These are phyloP conservation scores for Noctua fimbriata DNA, from an alignment of 2,888 invertebrate species.

Conservation along the genomic window DNA sequence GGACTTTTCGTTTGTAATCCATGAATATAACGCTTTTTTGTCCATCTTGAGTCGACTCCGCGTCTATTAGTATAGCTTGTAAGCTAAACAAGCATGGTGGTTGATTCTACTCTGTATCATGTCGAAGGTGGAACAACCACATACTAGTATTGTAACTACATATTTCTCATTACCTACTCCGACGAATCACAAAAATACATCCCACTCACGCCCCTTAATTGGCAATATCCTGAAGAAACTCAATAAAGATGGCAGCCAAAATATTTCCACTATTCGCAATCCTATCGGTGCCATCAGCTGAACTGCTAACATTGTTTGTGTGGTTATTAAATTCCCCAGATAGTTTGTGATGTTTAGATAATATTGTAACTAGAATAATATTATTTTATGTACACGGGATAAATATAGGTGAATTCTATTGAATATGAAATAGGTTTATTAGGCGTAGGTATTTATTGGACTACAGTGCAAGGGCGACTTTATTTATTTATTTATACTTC, in stretches of 20 bases:
- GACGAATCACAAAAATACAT: slow-evolving; percentile 2
- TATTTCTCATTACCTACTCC: background rate
- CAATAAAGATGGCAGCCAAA: slow-evolving; percentile 42
- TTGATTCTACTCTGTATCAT: background rate
- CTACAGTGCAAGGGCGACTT: background rate
- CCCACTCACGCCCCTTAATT: slow-evolving; percentile 43
- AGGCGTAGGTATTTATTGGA: background rate
- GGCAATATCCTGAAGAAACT: slow-evolving; percentile 56
- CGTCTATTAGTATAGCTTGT: background rate
- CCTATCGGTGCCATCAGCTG: slow-evolving; percentile 45
- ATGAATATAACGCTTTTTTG: no score
- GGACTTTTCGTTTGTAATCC: no score
- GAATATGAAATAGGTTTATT: background rate
- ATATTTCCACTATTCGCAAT: slow-evolving; percentile 56
- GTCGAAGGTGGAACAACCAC: background rate
- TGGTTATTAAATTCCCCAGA: slow-evolving; percentile 52
- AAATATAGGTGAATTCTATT: slow-evolving; percentile 12
- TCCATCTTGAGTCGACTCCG: no score
- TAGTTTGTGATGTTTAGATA: slow-evolving; percentile 34
- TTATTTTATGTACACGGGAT: slow-evolving; percentile 1
- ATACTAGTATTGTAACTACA: background rate
- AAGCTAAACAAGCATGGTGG: background rate
- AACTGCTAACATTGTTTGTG: slow-evolving; percentile 45
- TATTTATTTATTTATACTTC: no score
- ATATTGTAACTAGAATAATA: slow-evolving; percentile 34